Evolutionary conservation across 1,140 invertebrate species (phyloP).

Genomic region (Stegodyphus dumicola): DNA sequence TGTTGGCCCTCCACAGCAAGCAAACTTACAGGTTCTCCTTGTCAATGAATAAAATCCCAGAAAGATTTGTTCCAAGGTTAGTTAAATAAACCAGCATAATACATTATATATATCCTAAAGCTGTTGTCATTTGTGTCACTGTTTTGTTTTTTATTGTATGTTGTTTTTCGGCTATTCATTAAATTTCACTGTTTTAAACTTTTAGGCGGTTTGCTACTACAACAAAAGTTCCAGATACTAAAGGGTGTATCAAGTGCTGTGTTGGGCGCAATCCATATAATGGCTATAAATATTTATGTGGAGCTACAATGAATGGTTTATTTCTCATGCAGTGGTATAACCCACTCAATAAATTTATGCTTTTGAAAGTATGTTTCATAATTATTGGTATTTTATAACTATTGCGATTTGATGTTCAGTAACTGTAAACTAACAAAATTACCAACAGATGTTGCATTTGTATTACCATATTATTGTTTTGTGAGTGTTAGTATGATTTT

Average conservation of each 20-base stretch:
- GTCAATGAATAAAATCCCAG: constrained; percentile 94
- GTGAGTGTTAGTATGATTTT: too few relatives aligned
- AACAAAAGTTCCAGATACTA: constrained; percentile 94
- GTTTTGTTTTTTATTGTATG: too few relatives aligned
- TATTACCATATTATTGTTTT: too few relatives aligned
- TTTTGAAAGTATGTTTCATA: constrained; percentile 80
- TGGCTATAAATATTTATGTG: constrained; percentile 97
- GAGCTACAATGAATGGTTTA: constrained; percentile 88
- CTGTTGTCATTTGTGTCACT: too few relatives aligned
- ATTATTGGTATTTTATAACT: too few relatives aligned
- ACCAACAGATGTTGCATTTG: too few relatives aligned
- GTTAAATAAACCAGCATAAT: neutral
- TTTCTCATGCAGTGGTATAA: constrained; percentile 99
- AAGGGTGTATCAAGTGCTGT: constrained; percentile 92
- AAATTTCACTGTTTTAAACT: neutral
- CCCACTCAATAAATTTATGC: constrained; percentile 98
- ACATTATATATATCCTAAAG: too few relatives aligned
- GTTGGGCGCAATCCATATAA: constrained; percentile 97
- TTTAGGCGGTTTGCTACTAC: constrained; percentile 88
- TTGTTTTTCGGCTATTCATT: neutral
- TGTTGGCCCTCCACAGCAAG: constrained; percentile 81
- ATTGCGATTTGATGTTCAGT: too few relatives aligned
- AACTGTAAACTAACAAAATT: too few relatives aligned
- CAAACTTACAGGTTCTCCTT: constrained; percentile 90
- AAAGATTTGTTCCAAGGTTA: constrained; percentile 85